Conservation (phyloP, 2,888 invertebrate genomes). For the Trachelus tabidus region DNA sequence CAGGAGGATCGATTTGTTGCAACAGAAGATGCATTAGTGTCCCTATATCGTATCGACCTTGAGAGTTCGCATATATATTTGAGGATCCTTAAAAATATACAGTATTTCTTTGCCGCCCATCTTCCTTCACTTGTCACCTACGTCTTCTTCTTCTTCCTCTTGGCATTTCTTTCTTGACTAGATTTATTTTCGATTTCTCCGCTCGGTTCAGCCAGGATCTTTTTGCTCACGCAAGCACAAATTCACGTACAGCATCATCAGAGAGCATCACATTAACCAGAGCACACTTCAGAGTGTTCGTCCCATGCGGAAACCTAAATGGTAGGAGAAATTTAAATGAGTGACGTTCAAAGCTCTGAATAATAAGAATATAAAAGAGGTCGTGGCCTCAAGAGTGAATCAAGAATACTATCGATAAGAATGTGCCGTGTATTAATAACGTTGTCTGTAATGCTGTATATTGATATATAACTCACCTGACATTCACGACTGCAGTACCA, state of each 20-base stretch:
- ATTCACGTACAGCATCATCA: not conserved
- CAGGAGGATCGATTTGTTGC: not conserved
- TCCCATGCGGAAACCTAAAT: slow-evolving; percentile 88
- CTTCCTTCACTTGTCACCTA: slow-evolving; percentile 14
- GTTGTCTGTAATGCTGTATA: not conserved
- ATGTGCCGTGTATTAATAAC: not conserved
- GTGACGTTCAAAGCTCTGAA: not conserved
- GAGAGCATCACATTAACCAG: slow-evolving; percentile 70
- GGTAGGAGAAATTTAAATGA: not conserved
- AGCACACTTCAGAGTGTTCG: slow-evolving; percentile 87
- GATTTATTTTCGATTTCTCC: slow-evolving; percentile 55
- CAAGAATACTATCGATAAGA: not conserved
- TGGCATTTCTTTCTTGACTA: slow-evolving; percentile 55
- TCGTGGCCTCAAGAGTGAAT: not conserved
- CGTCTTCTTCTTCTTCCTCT: slow-evolving; percentile 15
- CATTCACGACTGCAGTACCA: slow-evolving; percentile 96
- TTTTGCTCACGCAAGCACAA: not conserved
- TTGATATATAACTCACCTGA: slow-evolving; percentile 73
- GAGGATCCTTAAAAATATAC: slow-evolving; percentile 41
- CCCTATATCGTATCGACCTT: not conserved
- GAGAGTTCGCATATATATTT: not conserved
- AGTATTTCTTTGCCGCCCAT: slow-evolving; percentile 19
- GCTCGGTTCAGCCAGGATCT: not conserved
- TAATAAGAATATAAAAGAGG: not conserved
- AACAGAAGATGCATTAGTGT: not conserved